These are phyloP conservation scores for Paramisgurnus dabryanus DNA, from an alignment of 2,113 vertebrate species.

Conservation along the genomic window DNA sequence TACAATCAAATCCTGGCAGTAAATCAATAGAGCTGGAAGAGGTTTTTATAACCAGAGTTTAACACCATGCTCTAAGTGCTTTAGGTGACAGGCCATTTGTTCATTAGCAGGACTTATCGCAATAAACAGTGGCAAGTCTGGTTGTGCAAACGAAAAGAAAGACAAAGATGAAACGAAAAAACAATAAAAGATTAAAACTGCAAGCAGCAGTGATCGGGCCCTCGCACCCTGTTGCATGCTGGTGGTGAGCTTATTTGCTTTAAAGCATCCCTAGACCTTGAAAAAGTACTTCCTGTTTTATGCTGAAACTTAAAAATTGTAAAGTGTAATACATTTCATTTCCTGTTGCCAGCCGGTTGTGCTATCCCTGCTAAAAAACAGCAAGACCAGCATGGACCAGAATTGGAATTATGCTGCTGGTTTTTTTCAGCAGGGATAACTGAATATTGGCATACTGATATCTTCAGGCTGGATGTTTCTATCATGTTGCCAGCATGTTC, in stretches of 20 bases:
- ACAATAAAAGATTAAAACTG: slow-evolving; percentile 61
- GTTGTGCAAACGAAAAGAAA: slow-evolving; percentile 64
- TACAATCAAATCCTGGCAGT: slow-evolving; percentile 83
- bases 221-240: slow-evolving; percentile 66
- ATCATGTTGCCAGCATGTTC: no score
- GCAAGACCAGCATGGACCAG: no score
- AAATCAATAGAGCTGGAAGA: slow-evolving; percentile 84
- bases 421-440: no score
- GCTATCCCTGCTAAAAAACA: no score
- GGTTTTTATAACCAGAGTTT: slow-evolving; percentile 80
- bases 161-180: slow-evolving; percentile 55
- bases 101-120: slow-evolving; percentile 84
- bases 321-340: no score
- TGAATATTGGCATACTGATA: no score
- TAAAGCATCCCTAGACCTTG: no score
- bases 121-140: slow-evolving; percentile 79
- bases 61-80: slow-evolving; percentile 80
- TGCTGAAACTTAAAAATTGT: no score
- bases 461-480: no score
- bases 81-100: slow-evolving; percentile 84
- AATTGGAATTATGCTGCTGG: no score
- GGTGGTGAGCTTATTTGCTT: slow-evolving; percentile 49
- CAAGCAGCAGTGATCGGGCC: slow-evolving; percentile 63
- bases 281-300: no score
- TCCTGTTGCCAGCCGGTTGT: no score